Evolutionary conservation across 2,797 vertebrate genomes (phyloP).

Genomic region (Mionectes olivaceus): DNA sequence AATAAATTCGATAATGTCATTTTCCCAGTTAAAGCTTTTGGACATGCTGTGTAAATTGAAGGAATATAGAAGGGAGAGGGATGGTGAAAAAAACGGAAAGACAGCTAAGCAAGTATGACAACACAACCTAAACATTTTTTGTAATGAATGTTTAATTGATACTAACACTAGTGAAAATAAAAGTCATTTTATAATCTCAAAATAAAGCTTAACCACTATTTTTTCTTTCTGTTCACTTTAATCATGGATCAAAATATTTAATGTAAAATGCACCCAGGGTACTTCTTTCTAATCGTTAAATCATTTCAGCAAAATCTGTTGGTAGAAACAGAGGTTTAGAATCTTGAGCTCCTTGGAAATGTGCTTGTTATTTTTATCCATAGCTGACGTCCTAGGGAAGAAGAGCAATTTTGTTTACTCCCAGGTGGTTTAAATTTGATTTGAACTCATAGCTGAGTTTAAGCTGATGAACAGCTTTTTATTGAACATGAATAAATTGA

Average conservation of each 20-base stretch:
- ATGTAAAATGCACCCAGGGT: not conserved
- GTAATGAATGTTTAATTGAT: conserved; percentile 3
- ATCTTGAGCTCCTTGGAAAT: conserved; percentile 64
- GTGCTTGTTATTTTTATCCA: conserved; percentile 77
- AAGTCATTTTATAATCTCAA: not conserved
- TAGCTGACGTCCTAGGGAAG: conserved; percentile 62
- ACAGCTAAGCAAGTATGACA: not conserved
- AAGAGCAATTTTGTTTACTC: conserved; percentile 84
- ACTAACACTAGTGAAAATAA: conserved; percentile 3
- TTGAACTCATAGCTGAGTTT: conserved; percentile 87
- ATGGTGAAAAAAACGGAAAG: not conserved
- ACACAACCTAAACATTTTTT: not conserved
- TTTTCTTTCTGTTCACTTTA: conserved; percentile 25
- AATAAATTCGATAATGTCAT: not conserved
- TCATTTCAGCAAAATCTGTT: conserved; percentile 58
- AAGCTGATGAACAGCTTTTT: conserved; percentile 90
- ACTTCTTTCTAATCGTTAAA: conserved; percentile 25
- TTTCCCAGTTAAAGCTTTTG: not conserved
- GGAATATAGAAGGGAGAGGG: not conserved
- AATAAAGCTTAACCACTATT: not conserved
- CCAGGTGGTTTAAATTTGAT: conserved; percentile 88
- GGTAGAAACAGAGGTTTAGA: conserved; percentile 45
- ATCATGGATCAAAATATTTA: conserved; percentile 11
- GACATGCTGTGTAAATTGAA: not conserved
- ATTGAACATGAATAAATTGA: conserved; percentile 93